Base-by-base conservation (phyloP, 1,140 invertebrate species). In the Trichonephila inaurata region DNA sequence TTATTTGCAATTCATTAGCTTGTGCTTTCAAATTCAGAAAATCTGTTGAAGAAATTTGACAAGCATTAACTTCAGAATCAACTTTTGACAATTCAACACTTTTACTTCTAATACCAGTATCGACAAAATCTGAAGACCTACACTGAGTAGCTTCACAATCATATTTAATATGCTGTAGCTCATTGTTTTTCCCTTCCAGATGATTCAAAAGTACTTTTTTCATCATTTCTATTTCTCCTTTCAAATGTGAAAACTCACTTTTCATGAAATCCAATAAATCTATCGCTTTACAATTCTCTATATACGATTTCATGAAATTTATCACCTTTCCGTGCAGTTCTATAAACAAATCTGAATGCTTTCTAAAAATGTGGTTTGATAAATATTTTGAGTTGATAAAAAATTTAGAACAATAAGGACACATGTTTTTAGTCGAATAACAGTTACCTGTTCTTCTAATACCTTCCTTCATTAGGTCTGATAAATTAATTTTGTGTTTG, bases 331-430 rank as follows among this genome's bases (percentile, higher is more conserved):
- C 64, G n/a, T 91, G 89, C 18, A 61, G 8, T 4, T 33, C 21
- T 4, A 91, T 2, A 21, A 91, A 33, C 0, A 21, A 33, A 33
- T 91, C 77, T 19, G 72, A 33, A 91, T 91, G 89, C 10, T 72
- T 51, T 64, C 89, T 60, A 3, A 91, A 62, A 40, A 91, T 82
- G 62, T 91, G 89, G 19, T 62, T 91, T 28, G 82, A 12, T 62
- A 91, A 81, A 91, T 24, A 91, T n/a, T 33, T 61, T 3, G 72
- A 10, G 40, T 60, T 33, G 8, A 21, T 21, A 62, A 91, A 91
- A 19, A 62, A 33, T 82, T 91, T 91, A 82, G 28, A 21, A 33
- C 89, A 91, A 62, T 91, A 91, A 82, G 7, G 33, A 8, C 89
- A 91, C 12, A 6, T 72, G 88, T 58, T 3, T 24, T 21, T 21